phyloP scores from a whole-genome alignment of 2,888 invertebrate genomes.

The Scelioninae gen. 2 region DNA sequence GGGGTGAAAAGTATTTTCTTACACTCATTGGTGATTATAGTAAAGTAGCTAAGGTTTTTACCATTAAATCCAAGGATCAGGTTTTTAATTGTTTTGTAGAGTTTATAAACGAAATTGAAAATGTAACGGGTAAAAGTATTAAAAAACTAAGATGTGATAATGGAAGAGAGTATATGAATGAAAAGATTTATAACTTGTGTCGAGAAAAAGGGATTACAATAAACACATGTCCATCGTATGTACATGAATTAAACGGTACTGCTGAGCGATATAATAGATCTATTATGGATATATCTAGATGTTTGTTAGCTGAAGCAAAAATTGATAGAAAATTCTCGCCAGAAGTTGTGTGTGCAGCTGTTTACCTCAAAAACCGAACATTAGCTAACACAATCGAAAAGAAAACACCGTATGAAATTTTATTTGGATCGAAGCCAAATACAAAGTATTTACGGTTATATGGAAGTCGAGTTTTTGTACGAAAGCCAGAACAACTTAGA shows the following conservation, averaged over 20 bases:
- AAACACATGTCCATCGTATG: conserved; percentile 31
- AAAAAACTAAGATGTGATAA: conserved; percentile 38
- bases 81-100: conserved; percentile 53
- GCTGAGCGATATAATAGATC: conserved; percentile 43
- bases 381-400: conserved; percentile 52
- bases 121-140: conserved; percentile 16
- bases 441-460: conserved; percentile 54
- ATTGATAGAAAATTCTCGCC: conserved; percentile 59
- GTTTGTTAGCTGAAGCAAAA: conserved; percentile 57
- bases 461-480: conserved; percentile 60
- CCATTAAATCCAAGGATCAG: conserved; percentile 58
- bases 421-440: conserved; percentile 53
- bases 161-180: conserved; percentile 29
- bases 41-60: conserved; percentile 50
- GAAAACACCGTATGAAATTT: conserved; percentile 57
- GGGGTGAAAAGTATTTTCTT: too few species aligned
- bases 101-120: conserved; percentile 41
- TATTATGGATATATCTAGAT: conserved; percentile 58
- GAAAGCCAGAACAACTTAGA: conserved; percentile 54
- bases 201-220: conserved; percentile 32
- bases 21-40: conserved; percentile 60
- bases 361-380: conserved; percentile 54
- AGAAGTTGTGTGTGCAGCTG: conserved; percentile 52
- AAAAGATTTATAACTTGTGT: conserved; percentile 20
- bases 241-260: conserved; percentile 44